phyloP scores from a whole-genome alignment of 2,888 invertebrate species.

The Ectobius pallidus region DNA sequence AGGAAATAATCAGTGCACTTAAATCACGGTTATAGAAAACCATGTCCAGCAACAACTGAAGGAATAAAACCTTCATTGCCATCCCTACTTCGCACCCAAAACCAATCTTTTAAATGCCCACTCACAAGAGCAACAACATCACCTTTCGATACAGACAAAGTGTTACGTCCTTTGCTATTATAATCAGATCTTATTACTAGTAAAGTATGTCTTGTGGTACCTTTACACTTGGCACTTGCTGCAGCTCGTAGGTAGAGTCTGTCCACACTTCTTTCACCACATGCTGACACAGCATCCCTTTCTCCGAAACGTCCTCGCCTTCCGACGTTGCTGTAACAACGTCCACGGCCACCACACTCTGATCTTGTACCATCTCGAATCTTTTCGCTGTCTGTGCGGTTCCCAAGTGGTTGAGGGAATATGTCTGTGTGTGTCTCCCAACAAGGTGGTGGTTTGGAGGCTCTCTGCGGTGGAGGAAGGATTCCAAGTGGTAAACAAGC shows the following conservation, averaged over 20 bases:
- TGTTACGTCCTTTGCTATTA: constrained; percentile 62
- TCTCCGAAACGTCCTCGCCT: constrained; percentile 33
- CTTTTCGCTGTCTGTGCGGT: constrained; percentile 81
- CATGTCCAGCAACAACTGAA: constrained; percentile 77
- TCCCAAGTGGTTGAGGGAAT: constrained; percentile 74
- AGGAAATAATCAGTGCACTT: too few relatives aligned
- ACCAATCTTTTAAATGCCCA: constrained; percentile 70
- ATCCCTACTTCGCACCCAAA: constrained; percentile 73
- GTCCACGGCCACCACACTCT: constrained; percentile 55
- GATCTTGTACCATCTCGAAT: constrained; percentile 68
- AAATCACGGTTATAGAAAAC: too few relatives aligned
- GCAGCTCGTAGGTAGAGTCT: constrained; percentile 69
- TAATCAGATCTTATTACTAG: constrained; percentile 74
- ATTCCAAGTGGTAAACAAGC: constrained; percentile 81
- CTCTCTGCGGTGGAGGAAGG: constrained; percentile 58
- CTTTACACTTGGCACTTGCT: constrained; percentile 57
- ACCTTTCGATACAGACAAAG: constrained; percentile 70
- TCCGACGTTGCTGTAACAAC: constrained; percentile 12
- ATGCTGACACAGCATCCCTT: constrained; percentile 50
- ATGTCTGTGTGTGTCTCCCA: constrained; percentile 85
- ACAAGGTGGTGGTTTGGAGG: constrained; percentile 69
- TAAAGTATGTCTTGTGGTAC: constrained; percentile 64
- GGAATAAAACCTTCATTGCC: constrained; percentile 79
- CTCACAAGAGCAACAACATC: constrained; percentile 76
- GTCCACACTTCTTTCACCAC: constrained; percentile 76